Evolutionary conservation across 2,113 vertebrate species (phyloP), one percentile per base, ranked within the genome.

Genomic region (Hemicordylus capensis): DNA sequence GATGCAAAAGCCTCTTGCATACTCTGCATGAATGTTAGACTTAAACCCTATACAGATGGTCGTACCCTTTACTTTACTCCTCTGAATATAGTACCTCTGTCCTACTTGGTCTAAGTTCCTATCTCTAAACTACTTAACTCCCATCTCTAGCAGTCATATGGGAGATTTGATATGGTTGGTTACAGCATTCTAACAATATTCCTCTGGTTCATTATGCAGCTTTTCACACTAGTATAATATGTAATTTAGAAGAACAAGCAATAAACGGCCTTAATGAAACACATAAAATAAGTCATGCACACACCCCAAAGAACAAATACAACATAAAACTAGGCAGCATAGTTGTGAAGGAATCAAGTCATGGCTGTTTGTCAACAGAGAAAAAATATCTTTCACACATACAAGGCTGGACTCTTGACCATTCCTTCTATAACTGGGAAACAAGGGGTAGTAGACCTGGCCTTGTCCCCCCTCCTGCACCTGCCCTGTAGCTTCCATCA

Each of bases 121-220:
- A n/a, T n/a, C n/a, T n/a, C n/a, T n/a, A n/a, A n/a, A 91, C 76
- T 85, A 17, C 67, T 86, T 75, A 37, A 83, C 75, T 31, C 26
- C 75, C 81, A 73, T 82, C 64, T 78, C 92, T 89, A 84, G 88
- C 89, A 93, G 85, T 92, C 81, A n/a, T n/a, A n/a, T n/a, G n/a
- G n/a, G n/a, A 85, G 77, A 88, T 76, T 46, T 86, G 74, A 81
- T 86, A 89, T 85, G 90, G 69, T 61, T 85, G 90, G 69, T 61
- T 87, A 86, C 51, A 67, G 76, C 81, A 92, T 93, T 69, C 87
- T 83, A 91, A 87, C 89, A 80, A 91, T 80, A 89, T 85, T 88
- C 87, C 67, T 90, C 63, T 61, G 86, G 91, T 91, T 37, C 56
- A 85, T 88, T 83, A 89, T 81, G 86, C 89, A 85, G 86, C 83